These are phyloP conservation scores for Pseudococcus jackbeardsleyi DNA, from an alignment of 2,888 invertebrate species.

Conservation along the genomic window DNA sequence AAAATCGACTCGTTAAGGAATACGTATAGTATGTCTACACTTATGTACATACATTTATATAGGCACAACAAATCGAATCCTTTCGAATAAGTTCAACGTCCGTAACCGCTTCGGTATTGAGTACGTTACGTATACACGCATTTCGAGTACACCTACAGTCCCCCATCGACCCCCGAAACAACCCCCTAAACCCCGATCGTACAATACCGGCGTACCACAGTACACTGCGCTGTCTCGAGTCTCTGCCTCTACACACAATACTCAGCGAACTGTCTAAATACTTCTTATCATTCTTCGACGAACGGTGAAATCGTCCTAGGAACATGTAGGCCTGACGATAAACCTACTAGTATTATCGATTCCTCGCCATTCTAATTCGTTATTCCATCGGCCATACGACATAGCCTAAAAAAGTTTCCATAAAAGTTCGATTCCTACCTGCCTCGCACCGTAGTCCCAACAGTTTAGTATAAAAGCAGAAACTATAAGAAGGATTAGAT, in stretches of 20 bases:
- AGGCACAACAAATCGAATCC: slow-evolving; percentile 8
- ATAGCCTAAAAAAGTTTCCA: background rate
- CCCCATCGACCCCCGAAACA: too few species aligned
- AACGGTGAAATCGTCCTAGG: background rate
- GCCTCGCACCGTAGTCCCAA: background rate
- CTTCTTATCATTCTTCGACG: background rate
- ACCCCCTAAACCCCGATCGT: background rate
- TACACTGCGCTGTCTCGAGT: too few species aligned
- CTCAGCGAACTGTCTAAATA: background rate
- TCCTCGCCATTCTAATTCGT: background rate
- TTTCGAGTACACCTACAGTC: too few species aligned
- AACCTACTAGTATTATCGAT: background rate
- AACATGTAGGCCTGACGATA: background rate
- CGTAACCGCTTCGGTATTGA: background rate
- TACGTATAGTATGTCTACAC: background rate
- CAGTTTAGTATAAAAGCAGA: background rate
- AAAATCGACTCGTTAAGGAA: background rate
- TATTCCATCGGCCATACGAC: background rate
- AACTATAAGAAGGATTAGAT: background rate
- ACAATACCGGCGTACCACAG: too few species aligned
- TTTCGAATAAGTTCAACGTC: slow-evolving; percentile 26
- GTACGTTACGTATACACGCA: background rate
- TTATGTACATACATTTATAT: background rate
- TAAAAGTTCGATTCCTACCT: background rate
- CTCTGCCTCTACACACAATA: background rate